These are phyloP conservation scores for Macquaria ambigua DNA, from an alignment of 2,113 vertebrate genomes.

Conservation along the genomic window DNA sequence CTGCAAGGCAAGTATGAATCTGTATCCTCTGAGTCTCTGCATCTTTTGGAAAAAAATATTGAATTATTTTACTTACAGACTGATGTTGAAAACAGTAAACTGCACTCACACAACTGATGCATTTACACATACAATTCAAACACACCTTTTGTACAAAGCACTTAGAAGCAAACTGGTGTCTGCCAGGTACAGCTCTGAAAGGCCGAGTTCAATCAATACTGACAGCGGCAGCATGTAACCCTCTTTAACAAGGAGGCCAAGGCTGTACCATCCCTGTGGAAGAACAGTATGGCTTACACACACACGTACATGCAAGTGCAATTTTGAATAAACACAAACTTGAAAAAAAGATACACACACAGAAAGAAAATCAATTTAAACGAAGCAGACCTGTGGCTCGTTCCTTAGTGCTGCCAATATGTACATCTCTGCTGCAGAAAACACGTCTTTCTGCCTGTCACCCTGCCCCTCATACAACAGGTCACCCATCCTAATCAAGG, in stretches of 20 bases:
- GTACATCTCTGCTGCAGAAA: conserved; percentile 84
- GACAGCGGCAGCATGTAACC: conserved; percentile 76
- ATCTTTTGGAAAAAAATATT: conserved; percentile 68
- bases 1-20: conserved; percentile 87
- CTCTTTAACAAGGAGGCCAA: conserved; percentile 83
- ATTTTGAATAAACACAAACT: background rate
- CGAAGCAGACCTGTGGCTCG: conserved; percentile 82
- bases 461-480: conserved; percentile 72
- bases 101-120: background rate
- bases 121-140: background rate
- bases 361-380: background rate
- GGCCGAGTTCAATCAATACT: conserved; percentile 76
- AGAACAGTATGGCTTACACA: conserved; percentile 32
- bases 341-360: background rate
- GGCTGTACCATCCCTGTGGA: conserved; percentile 85
- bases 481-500: conserved; percentile 86
- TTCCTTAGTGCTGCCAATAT: conserved; percentile 79
- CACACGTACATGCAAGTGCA: background rate
- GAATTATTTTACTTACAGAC: background rate
- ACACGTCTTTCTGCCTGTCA: conserved; percentile 65
- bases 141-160: conserved; percentile 81
- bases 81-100: background rate
- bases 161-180: conserved; percentile 73
- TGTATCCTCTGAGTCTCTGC: conserved; percentile 79
- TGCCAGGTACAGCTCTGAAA: conserved; percentile 73